These are phyloP conservation scores for Synanthedon myopaeformis DNA, from an alignment of 2,888 invertebrate genomes.

Conservation along the genomic window DNA sequence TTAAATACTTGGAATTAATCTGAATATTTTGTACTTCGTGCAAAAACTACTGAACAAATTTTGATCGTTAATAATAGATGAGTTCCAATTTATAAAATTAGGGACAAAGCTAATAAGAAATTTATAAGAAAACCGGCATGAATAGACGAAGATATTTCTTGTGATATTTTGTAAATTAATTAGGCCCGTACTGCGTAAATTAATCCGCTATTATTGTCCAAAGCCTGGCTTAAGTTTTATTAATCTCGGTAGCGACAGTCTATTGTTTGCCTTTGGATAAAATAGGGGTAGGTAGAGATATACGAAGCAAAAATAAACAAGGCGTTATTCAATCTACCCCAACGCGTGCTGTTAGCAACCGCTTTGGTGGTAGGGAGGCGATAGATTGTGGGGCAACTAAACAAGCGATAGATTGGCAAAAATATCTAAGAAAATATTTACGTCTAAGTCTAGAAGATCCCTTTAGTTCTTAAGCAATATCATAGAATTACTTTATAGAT, in stretches of 20 bases:
- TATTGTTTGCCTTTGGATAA: slow-evolving; percentile 24
- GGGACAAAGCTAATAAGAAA: too few species aligned
- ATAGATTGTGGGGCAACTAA: slow-evolving; percentile 20
- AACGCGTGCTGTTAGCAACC: slow-evolving; percentile 47
- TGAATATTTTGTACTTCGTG: too few species aligned
- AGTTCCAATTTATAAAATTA: too few species aligned
- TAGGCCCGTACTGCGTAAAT: background rate
- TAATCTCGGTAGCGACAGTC: slow-evolving; percentile 13
- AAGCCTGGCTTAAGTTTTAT: slow-evolving; percentile 2
- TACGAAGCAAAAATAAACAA: slow-evolving; percentile 56
- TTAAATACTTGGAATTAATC: too few species aligned
- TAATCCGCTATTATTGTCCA: background rate
- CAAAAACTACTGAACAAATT: too few species aligned
- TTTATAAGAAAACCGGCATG: too few species aligned
- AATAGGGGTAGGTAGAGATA: slow-evolving; percentile 8
- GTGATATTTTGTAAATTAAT: background rate
- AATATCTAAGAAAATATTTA: too few species aligned
- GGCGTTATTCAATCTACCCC: slow-evolving; percentile 62
- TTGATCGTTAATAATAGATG: too few species aligned
- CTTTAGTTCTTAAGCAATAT: too few species aligned
- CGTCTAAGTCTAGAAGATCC: too few species aligned
- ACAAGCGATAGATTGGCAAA: slow-evolving; percentile 4
- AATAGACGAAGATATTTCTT: background rate
- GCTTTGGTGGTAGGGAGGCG: slow-evolving; percentile 34
- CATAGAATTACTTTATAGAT: too few species aligned